Base-by-base conservation (phyloP, 2,113 vertebrate species). In the Corythaeola cristata region DNA sequence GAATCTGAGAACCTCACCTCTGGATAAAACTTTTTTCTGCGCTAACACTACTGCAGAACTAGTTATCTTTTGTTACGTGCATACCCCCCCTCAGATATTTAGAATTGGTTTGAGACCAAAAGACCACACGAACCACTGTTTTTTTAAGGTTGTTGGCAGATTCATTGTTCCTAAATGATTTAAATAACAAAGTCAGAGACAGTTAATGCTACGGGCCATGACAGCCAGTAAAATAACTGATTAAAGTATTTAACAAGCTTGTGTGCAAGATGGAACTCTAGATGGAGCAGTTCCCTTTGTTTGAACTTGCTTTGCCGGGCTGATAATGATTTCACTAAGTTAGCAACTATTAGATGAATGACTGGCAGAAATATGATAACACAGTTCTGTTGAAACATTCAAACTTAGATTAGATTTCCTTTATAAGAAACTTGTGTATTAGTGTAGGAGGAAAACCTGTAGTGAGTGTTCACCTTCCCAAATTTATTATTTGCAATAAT, bases 271-370 rank as follows among this genome's bases (percentile, higher is more conserved):
- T 4, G 39, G 56, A 96, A 98, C 98, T 98, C 96, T 98, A 98
- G 98, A 98, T 98, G 97, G 98, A 98, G 97, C 96, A 98, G 78
- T 98, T 98, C 93, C 67, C 97, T 97, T 92, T 95, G 56, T 96
- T 88, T 97, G 94, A 96, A 92, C 86, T 96, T 96, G 59, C 55
- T 96, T 79, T 90, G 22, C 71, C 90, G 17, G 9, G 32, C 30
- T 74, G 76, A 83, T 79, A 63, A 77, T 69, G 41, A 95, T 95
- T 96, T 93, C 49, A 56, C 32, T 86, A 88, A 76, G 53, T 95
- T 95, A 74, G 37, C 53, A 89, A 88, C 53, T 85, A 58, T n/a
- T 92, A 85, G 73, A 73, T 15, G 87, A 73, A 89, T 78, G 73
- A 93, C 72, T 91, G 74, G 19, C 77, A 95, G 94, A 87, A 96